phyloP scores from a whole-genome alignment of 2,888 invertebrate species.

The Callyntrura sp. region DNA sequence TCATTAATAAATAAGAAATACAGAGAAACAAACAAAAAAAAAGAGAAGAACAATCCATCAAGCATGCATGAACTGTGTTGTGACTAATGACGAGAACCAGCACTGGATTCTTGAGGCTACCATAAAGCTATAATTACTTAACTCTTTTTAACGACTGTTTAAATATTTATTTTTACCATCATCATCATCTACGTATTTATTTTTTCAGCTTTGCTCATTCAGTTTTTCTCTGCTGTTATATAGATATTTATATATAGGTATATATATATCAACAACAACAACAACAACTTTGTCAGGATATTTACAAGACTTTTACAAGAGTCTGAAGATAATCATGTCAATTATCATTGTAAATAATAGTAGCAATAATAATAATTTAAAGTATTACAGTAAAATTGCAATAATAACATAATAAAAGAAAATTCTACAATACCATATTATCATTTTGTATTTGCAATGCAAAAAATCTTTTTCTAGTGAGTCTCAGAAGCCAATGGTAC shows the following conservation, averaged over 20 bases:
- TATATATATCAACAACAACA: slow-evolving; percentile 29
- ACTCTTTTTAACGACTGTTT: slow-evolving; percentile 34
- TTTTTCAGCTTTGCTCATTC: slow-evolving; percentile 54
- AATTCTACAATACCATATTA: slow-evolving; percentile 8
- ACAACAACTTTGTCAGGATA: slow-evolving; percentile 48
- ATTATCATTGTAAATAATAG: background rate
- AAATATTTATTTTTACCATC: slow-evolving; percentile 66
- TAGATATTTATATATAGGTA: background rate
- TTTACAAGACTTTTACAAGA: slow-evolving; percentile 30
- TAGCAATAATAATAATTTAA: slow-evolving; percentile 6
- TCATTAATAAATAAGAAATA: slow-evolving; percentile 20
- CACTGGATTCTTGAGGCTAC: slow-evolving; percentile 1
- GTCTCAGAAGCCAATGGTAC: slow-evolving; percentile 45
- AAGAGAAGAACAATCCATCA: slow-evolving; percentile 66
- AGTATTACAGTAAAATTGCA: slow-evolving; percentile 40
- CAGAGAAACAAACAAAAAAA: slow-evolving; percentile 53
- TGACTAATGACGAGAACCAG: slow-evolving; percentile 6
- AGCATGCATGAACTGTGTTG: slow-evolving; percentile 5
- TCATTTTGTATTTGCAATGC: background rate
- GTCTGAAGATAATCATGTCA: background rate
- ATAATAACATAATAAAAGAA: slow-evolving; percentile 25
- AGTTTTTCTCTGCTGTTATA: slow-evolving; percentile 43
- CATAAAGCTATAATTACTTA: slow-evolving; percentile 27
- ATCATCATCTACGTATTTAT: slow-evolving; percentile 77
- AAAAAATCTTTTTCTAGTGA: background rate